A percentile compares a stretch with the other conserved stretches of the same genome.
Evolutionary conservation across 2,888 invertebrate genomes (phyloP).

Genomic region (Hipparchia semele): DNA sequence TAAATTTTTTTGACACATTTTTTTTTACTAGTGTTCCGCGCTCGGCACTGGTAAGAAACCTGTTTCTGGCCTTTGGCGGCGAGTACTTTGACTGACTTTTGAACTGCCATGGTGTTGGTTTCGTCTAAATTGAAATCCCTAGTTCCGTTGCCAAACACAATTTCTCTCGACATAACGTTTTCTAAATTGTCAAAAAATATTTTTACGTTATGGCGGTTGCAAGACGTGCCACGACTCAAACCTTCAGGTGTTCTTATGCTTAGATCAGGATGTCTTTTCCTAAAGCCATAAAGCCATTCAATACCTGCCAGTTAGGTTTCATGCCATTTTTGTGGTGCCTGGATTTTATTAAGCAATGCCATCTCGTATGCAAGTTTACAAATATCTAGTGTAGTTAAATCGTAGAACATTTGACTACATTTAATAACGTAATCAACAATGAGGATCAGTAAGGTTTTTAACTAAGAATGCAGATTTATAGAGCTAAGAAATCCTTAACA

Average conservation of each 20-base stretch:
- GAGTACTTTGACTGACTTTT: neutral
- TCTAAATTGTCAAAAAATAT: neutral
- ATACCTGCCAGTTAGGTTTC: neutral
- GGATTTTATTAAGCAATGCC: neutral
- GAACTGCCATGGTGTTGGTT: neutral
- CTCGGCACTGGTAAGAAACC: neutral
- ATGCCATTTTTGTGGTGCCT: neutral
- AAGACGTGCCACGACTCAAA: neutral
- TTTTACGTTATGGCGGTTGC: neutral
- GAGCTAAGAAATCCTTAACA: too few species aligned
- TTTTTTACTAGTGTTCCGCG: too few species aligned
- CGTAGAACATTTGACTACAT: neutral
- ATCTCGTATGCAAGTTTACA: neutral
- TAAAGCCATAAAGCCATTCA: neutral
- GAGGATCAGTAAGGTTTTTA: too few species aligned
- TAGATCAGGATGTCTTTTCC: neutral
- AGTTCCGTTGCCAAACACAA: neutral
- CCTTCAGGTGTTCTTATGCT: neutral
- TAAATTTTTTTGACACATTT: too few species aligned
- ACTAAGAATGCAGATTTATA: too few species aligned
- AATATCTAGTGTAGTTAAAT: neutral
- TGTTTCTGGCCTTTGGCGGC: neutral
- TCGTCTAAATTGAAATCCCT: neutral
- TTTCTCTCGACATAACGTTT: neutral
- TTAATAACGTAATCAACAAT: neutral